These are phyloP conservation scores for Pitta sordida DNA, from an alignment of 2,113 vertebrate species.

Conservation along the genomic window DNA sequence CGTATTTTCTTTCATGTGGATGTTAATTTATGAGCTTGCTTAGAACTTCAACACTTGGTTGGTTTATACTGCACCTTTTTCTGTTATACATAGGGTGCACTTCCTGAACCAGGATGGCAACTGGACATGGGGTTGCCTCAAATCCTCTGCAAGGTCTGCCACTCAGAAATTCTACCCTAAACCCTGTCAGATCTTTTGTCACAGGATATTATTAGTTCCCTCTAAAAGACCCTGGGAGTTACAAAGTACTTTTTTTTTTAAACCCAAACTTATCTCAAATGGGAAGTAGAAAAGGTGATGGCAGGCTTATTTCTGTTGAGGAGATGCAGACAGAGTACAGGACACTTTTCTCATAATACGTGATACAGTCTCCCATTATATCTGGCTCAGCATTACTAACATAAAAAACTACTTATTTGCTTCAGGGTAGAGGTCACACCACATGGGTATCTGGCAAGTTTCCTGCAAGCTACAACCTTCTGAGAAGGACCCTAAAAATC, in stretches of 20 bases:
- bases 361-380: not conserved
- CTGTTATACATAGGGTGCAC: conserved; percentile 8
- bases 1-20: conserved; percentile 42
- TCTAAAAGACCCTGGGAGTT: not conserved
- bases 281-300: not conserved
- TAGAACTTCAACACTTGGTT: not conserved
- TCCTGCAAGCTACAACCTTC: not conserved
- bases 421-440: not conserved
- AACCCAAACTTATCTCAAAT: not conserved
- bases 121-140: not conserved
- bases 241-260: not conserved
- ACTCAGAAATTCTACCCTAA: conserved; percentile 23
- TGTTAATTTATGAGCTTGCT: conserved; percentile 42
- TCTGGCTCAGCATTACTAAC: not conserved
- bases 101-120: not conserved
- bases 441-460: not conserved
- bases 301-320: not conserved
- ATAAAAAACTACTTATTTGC: not conserved
- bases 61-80: conserved; percentile 20
- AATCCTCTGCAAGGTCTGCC: not conserved
- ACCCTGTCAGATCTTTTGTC: not conserved
- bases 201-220: conserved; percentile 4
- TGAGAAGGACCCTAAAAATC: not conserved
- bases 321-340: not conserved
- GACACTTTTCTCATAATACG: not conserved